These are phyloP conservation scores for Acyrthosiphon pisum DNA, from an alignment of 1,140 invertebrate genomes.

Conservation along the genomic window DNA sequence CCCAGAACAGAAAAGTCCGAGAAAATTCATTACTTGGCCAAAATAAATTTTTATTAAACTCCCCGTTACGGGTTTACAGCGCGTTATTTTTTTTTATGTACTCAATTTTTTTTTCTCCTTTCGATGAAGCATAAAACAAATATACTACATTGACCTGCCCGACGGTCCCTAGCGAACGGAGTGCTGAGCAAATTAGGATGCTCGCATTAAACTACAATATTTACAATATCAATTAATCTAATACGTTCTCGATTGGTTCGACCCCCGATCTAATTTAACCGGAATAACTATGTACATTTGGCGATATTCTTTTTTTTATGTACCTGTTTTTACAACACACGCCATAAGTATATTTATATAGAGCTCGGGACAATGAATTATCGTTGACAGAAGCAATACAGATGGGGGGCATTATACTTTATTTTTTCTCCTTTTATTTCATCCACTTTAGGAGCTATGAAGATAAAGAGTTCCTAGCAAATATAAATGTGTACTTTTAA, in stretches of 20 bases:
- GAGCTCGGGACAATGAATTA: background rate
- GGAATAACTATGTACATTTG: background rate
- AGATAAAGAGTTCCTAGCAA: slow-evolving; percentile 28
- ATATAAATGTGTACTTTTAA: slow-evolving; percentile 51
- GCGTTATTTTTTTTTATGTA: background rate
- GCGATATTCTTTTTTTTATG: background rate
- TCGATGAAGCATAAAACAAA: slow-evolving; percentile 21
- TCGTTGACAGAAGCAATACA: background rate
- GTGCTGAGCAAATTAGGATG: background rate
- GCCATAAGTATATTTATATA: background rate
- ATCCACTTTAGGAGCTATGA: slow-evolving; percentile 32
- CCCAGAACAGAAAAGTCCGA: slow-evolving; percentile 25
- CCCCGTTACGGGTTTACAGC: background rate
- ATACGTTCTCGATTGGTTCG: background rate
- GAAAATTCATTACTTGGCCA: slow-evolving; percentile 36
- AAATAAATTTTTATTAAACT: slow-evolving; percentile 39
- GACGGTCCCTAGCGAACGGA: background rate
- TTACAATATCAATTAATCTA: background rate
- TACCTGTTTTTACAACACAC: background rate
- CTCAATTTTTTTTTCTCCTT: slow-evolving; percentile 9
- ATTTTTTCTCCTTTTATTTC: background rate
- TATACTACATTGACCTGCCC: background rate
- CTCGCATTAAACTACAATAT: background rate
- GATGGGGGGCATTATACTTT: too few species aligned
- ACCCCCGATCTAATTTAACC: background rate